Evolutionary conservation across 2,888 invertebrate genomes (phyloP), one percentile per base, ranked within the genome.

Genomic region (Cryptocephalus primarius): DNA sequence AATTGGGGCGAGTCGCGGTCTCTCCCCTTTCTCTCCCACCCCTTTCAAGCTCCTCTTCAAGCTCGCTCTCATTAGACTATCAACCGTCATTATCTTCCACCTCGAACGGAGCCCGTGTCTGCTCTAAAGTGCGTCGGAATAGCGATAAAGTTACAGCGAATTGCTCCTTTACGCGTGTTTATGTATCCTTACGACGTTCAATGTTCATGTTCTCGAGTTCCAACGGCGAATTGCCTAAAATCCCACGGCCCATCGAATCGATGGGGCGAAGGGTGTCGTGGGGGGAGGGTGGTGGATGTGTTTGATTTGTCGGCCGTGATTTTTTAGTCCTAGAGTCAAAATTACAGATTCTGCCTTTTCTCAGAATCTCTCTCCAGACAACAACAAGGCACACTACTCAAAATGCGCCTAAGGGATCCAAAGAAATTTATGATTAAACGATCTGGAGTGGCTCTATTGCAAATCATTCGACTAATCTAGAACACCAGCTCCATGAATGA

Each of bases 101-200:
- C 67, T 67, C 65, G 59, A 62, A 64, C 60, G 61, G 61, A 61
- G 61, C 60, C 60, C 58, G 60, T 32, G 36, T 42, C 32, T 10
- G 32, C 32, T 9, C 32, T 22, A 32, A 42, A 42, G 39, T 41
- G 44, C 42, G 46, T 42, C 43, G 32, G 42, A 46, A 65, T 63
- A 65, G 65, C 65, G 66, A 68, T 69, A 69, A 70, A 69, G 66
- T 69, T 69, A 66, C 65, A 64, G 63, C 60, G 56, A 69, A 70
- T 69, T 61, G 66, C 66, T 66, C 66, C 66, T 69, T 70, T 69
- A 70, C 64, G 68, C 68, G 66, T 69, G 69, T 70, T 70, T 69
- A 69, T 69, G 65, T 59, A 61, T 67, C 66, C 66, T 68, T 66
- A 61, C 59, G 59, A 58, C 62, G 56, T 62, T 64, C 58, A 61